These are phyloP conservation scores for Prietella phreatophila DNA, from an alignment of 2,113 vertebrate species.

Conservation along the genomic window DNA sequence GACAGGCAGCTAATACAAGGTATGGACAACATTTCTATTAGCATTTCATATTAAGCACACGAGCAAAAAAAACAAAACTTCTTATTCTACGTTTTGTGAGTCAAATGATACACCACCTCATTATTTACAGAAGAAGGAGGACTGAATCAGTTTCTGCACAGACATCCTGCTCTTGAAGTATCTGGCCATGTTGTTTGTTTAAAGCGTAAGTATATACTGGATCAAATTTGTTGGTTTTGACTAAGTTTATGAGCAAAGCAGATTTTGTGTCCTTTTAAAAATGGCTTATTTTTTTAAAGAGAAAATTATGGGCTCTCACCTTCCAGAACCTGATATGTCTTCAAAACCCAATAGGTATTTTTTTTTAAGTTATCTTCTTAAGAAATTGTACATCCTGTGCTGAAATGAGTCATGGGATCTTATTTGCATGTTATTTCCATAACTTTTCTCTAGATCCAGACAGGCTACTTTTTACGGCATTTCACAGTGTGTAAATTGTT, in stretches of 20 bases:
- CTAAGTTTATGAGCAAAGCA: not conserved
- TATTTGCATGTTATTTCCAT: not conserved
- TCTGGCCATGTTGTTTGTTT: conserved; percentile 50
- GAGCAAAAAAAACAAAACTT: not conserved
- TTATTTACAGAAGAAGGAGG: conserved; percentile 65
- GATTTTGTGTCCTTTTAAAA: not conserved
- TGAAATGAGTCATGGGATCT: not conserved
- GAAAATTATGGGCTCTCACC: not conserved
- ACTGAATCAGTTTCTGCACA: conserved; percentile 58
- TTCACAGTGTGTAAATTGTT: conserved; percentile 43
- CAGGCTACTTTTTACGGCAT: conserved; percentile 27
- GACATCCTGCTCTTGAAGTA: conserved; percentile 65
- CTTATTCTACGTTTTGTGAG: not conserved
- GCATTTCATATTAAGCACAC: not conserved
- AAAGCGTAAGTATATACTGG: conserved; percentile 61
- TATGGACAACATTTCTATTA: conserved; percentile 16
- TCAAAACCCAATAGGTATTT: conserved; percentile 49
- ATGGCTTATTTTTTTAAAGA: not conserved
- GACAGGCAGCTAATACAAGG: conserved; percentile 63
- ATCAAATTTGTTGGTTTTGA: not conserved
- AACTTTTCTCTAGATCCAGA: conserved; percentile 28
- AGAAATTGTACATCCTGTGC: not conserved
- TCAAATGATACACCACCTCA: not conserved
- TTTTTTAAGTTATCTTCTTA: not conserved
- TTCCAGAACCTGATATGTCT: conserved; percentile 37